These are phyloP conservation scores for Drosophila jambulina DNA, from an alignment of 1,140 invertebrate species.

Conservation along the genomic window DNA sequence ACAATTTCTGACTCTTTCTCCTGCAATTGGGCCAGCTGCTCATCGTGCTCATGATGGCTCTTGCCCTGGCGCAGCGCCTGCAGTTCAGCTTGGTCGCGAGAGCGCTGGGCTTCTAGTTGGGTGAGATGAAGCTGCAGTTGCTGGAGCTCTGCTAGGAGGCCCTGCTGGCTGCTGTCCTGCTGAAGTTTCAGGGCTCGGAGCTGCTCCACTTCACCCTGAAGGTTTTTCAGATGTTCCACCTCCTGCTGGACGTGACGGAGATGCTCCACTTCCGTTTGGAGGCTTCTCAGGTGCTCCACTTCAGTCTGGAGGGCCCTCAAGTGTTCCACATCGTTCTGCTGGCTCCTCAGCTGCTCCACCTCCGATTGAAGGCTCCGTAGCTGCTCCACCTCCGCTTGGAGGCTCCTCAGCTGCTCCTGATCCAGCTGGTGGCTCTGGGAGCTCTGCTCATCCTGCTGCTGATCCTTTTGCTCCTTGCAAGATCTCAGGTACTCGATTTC, in stretches of 20 bases:
- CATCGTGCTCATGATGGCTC: slow-evolving; percentile 39
- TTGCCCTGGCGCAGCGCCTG: slow-evolving; percentile 25
- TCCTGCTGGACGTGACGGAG: slow-evolving; percentile 1
- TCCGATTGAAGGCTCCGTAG: not conserved
- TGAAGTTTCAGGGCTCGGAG: not conserved
- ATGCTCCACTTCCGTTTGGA: slow-evolving; percentile 85
- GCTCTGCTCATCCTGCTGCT: slow-evolving; percentile 87
- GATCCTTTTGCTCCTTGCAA: not conserved
- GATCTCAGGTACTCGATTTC: slow-evolving; percentile 6
- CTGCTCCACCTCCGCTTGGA: slow-evolving; percentile 84
- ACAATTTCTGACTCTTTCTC: slow-evolving; percentile 84
- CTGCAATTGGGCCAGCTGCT: slow-evolving; percentile 65
- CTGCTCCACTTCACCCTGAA: slow-evolving; percentile 9
- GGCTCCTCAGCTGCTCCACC: not conserved
- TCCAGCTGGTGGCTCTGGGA: slow-evolving; percentile 84
- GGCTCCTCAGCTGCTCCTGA: not conserved
- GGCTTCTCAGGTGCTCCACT: slow-evolving; percentile 85
- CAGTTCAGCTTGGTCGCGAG: slow-evolving; percentile 7
- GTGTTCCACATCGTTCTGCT: slow-evolving; percentile 54
- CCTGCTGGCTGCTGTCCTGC: not conserved
- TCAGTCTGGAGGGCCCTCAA: slow-evolving; percentile 86
- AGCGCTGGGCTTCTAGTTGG: not conserved
- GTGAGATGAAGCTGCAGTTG: not conserved
- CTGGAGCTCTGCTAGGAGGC: not conserved
- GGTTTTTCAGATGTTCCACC: not conserved